phyloP scores from a whole-genome alignment of 2,797 vertebrate genomes.

The Nyctibius grandis region DNA sequence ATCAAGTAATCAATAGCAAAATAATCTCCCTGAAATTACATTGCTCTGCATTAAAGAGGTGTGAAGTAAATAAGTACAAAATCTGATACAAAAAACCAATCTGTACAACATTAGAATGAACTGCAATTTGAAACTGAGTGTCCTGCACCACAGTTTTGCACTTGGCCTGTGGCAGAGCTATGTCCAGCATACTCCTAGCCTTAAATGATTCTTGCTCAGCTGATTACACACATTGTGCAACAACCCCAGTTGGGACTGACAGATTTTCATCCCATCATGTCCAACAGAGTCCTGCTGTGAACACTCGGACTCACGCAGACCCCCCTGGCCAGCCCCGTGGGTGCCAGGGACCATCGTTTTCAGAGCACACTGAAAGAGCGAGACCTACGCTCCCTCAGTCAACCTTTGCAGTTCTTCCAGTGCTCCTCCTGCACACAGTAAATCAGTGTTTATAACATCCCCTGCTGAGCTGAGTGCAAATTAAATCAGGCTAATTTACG shows the following conservation, averaged over 20 bases:
- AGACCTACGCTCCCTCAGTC: not conserved
- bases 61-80: conserved; percentile 36
- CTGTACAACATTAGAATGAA: not conserved
- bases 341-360: not conserved
- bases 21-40: conserved; percentile 53
- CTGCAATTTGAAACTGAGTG: not conserved
- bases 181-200: not conserved
- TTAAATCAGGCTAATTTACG: conserved; percentile 51
- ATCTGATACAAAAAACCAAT: conserved; percentile 9
- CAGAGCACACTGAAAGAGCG: accelerated
- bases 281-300: not conserved
- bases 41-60: conserved; percentile 37
- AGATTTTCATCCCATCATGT: not conserved
- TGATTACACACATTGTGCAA: not conserved
- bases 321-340: accelerated
- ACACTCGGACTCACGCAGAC: not conserved
- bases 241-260: not conserved
- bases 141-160: not conserved
- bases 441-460: conserved; percentile 43
- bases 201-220: not conserved
- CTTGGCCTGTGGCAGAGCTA: not conserved
- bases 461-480: conserved; percentile 6
- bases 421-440: not conserved
- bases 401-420: not conserved
- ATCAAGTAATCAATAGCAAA: conserved; percentile 64